Evolutionary conservation across 1,140 invertebrate genomes (phyloP), one percentile per base, ranked within the genome.

Genomic region (Antheraea pernyi): DNA sequence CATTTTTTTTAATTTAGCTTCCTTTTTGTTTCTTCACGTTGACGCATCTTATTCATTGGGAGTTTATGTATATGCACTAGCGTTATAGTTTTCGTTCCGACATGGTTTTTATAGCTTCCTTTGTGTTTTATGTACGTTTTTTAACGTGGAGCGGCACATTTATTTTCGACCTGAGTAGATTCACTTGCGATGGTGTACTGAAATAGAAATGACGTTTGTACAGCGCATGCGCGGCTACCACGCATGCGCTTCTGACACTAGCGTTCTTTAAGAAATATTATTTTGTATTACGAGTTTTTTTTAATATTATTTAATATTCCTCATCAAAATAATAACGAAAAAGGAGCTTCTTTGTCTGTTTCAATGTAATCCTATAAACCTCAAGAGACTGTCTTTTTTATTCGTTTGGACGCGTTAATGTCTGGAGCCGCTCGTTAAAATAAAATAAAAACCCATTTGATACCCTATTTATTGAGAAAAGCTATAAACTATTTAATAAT

Each of bases 151-250:
- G 3, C 16, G 60, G 9, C 8, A 16, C 60, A 8, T 61, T 61
- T 61, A 61, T 61, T 61, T 61, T 22, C 39, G 60, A 11, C 19
- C 60, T 13, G 46, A 53, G 16, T 7, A 53, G 46, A 61, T 36
- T 30, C 19, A 22, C 11, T 11, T 36, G 37, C 48, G 10, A 48
- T 16, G 11, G 10, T 19, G 7, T 84, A 90, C 89, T 85, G 84
- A 90, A 91, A 91, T 91, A 91, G 86, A 84, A 68, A 73, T 90
- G 88, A 90, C 85, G 88, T 91, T 88, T 83, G 19, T 7, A 67
- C 36, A 61, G 82, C 87, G 89, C 88, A 78, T 84, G 86, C 73
- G 78, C 70, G 67, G 22, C 1, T 30, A n/a, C 3, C 16, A 19
- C 18, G 39, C 30, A 42, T 16, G 63, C n/a, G 39, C 36, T 6